These are phyloP conservation scores for Amblyteles armatorius DNA, from an alignment of 2,888 invertebrate genomes.

Conservation along the genomic window DNA sequence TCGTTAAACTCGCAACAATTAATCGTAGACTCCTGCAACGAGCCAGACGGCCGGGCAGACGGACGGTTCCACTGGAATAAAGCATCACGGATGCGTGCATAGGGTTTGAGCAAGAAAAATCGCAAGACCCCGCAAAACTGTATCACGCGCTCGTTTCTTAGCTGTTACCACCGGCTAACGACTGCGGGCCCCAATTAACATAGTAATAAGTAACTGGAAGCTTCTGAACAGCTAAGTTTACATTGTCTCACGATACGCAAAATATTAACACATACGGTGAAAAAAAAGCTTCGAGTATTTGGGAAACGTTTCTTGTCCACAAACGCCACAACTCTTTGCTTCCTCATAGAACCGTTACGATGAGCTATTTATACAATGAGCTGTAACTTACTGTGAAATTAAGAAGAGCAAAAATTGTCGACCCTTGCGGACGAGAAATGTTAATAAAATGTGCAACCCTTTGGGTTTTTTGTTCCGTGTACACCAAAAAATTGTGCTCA, in stretches of 20 bases:
- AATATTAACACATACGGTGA: background rate
- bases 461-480: background rate
- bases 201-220: constrained; percentile 44
- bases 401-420: background rate
- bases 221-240: background rate
- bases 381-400: background rate
- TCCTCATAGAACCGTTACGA: background rate
- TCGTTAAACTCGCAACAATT: constrained; percentile 55
- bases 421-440: no score
- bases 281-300: background rate
- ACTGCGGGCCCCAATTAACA: constrained; percentile 29
- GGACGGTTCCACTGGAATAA: constrained; percentile 40
- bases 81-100: constrained; percentile 35
- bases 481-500: background rate
- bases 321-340: background rate
- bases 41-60: constrained; percentile 45
- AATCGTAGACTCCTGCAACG: constrained; percentile 45
- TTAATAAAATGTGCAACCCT: background rate
- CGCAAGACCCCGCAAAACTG: constrained; percentile 39
- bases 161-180: background rate
- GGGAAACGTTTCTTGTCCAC: background rate
- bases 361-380: no score
- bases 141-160: constrained; percentile 44
- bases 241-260: constrained; percentile 2
- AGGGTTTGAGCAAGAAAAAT: background rate